Evolutionary conservation across 2,888 invertebrate species (phyloP).

Genomic region (Leucophenga maculata): DNA sequence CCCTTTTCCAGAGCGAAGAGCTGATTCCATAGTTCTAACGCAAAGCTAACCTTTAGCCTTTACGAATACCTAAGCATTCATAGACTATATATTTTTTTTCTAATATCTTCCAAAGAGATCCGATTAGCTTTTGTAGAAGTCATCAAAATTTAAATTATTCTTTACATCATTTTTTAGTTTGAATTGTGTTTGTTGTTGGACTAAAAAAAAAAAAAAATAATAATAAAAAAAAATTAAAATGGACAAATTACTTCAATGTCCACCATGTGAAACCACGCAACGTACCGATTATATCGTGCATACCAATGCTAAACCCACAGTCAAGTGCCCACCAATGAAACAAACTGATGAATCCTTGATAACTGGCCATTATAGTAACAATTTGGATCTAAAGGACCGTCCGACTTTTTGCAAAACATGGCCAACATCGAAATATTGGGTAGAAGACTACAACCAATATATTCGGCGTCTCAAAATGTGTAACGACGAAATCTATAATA

Average conservation of each 20-base stretch:
- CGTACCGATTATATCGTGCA: conserved; percentile 60
- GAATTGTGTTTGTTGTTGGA: conserved; percentile 58
- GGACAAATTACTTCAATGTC: background rate
- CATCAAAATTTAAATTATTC: conserved; percentile 37
- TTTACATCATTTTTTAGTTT: background rate
- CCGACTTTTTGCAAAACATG: background rate
- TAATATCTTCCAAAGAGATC: conserved; percentile 41
- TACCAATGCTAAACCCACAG: conserved; percentile 28
- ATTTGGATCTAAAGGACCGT: background rate
- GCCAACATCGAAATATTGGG: conserved; percentile 3
- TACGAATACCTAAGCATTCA: too few species aligned
- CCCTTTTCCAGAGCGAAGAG: too few species aligned
- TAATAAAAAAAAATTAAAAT: conserved; percentile 17
- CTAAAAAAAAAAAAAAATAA: conserved; percentile 55
- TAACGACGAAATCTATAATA: background rate
- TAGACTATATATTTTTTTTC: too few species aligned
- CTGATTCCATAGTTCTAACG: too few species aligned
- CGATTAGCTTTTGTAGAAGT: conserved; percentile 26
- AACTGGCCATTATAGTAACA: background rate
- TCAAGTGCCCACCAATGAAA: background rate
- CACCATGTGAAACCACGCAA: background rate
- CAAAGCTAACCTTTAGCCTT: too few species aligned
- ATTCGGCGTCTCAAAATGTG: background rate
- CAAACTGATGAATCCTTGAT: background rate
- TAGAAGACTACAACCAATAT: background rate